phyloP scores from a whole-genome alignment of 2,113 vertebrate genomes.

The Bostrychus sinensis region DNA sequence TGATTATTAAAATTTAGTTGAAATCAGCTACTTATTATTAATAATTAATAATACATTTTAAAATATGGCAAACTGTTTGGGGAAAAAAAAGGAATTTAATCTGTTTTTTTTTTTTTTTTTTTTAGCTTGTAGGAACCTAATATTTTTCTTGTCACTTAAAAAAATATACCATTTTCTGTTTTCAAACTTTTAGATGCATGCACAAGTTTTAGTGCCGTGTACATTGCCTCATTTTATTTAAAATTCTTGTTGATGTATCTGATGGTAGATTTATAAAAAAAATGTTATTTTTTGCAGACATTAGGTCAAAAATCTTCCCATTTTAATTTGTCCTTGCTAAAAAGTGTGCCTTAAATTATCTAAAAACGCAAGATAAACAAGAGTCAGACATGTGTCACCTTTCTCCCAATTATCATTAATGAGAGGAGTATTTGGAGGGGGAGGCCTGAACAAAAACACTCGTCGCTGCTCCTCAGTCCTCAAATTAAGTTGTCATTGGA shows the following conservation, averaged over 20 bases:
- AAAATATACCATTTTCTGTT: too few relatives aligned
- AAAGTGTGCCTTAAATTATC: constrained; percentile 67
- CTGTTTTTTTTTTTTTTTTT: too few relatives aligned
- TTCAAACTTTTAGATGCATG: too few relatives aligned
- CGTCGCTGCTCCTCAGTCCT: constrained; percentile 70
- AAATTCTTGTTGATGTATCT: background rate
- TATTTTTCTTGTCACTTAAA: too few relatives aligned
- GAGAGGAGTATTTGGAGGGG: constrained; percentile 59
- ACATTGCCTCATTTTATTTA: too few relatives aligned
- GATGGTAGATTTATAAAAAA: background rate
- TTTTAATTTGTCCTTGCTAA: constrained; percentile 66
- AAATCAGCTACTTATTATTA: too few relatives aligned
- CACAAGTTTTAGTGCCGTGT: too few relatives aligned
- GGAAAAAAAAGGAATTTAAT: too few relatives aligned
- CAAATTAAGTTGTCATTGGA: constrained; percentile 84
- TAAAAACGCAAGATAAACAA: constrained; percentile 74
- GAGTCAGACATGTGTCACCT: constrained; percentile 73
- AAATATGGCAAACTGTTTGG: too few relatives aligned
- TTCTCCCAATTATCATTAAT: constrained; percentile 77
- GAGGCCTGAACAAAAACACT: constrained; percentile 68
- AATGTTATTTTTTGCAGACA: constrained; percentile 31
- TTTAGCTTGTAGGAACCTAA: too few relatives aligned
- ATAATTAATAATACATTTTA: too few relatives aligned
- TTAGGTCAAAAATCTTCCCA: constrained; percentile 37
- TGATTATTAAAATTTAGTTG: too few relatives aligned